Evolutionary conservation across 2,797 vertebrate species (phyloP).

Genomic region (Onychomys arenicola): DNA sequence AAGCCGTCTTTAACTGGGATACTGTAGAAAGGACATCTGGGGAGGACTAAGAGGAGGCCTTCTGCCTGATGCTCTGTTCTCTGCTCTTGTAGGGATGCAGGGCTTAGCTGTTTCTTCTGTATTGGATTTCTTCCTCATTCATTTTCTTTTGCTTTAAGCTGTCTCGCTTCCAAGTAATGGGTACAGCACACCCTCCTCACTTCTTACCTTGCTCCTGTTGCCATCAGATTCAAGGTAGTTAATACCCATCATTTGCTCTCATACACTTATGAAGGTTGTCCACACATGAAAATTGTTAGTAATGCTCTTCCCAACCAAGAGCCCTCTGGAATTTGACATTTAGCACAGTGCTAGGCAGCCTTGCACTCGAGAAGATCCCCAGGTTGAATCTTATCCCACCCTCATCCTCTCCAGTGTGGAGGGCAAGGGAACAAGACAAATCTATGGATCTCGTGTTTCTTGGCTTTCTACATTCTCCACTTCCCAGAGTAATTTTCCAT

Average conservation of each 20-base stretch:
- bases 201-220: too few species aligned
- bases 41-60: not conserved
- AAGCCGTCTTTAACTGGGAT: constrained; percentile 14
- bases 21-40: not conserved
- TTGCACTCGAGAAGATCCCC: too few species aligned
- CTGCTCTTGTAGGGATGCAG: not conserved
- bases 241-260: not conserved
- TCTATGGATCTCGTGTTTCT: not conserved
- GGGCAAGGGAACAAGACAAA: not conserved
- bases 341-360: not conserved
- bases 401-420: too few species aligned
- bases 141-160: not conserved
- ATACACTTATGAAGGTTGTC: not conserved
- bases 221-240: not conserved
- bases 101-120: not conserved
- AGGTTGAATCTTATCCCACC: not conserved
- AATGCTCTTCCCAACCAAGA: not conserved
- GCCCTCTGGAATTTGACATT: not conserved
- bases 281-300: not conserved
- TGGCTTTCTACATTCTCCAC: not conserved
- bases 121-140: not conserved
- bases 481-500: not conserved
- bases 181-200: not conserved
- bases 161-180: not conserved
- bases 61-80: not conserved